Evolutionary conservation across 2,888 invertebrate genomes (phyloP).

Genomic region (Andrena flavipes): DNA sequence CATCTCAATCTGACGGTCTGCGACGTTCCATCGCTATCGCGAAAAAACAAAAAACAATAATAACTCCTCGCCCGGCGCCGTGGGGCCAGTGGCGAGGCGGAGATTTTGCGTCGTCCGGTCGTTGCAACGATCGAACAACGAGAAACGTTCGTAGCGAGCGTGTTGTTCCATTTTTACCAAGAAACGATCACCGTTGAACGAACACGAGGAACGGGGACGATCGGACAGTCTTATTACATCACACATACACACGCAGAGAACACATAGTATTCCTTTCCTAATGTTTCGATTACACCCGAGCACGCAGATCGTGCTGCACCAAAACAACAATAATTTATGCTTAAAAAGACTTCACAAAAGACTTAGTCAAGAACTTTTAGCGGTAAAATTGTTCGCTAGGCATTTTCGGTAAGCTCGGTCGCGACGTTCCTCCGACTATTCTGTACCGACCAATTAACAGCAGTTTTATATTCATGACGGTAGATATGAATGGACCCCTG

Average conservation of each 20-base stretch:
- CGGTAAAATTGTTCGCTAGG: conserved; percentile 82
- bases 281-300: conserved; percentile 69
- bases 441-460: conserved; percentile 10
- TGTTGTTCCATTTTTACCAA: conserved; percentile 10
- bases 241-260: conserved; percentile 62
- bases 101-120: conserved; percentile 21
- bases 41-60: conserved; percentile 38
- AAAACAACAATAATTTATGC: conserved; percentile 80
- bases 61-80: conserved; percentile 17
- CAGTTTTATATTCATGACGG: conserved; percentile 8
- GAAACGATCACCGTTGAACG: conserved; percentile 48
- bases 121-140: conserved; percentile 43
- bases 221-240: conserved; percentile 61
- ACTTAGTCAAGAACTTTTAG: conserved; percentile 81
- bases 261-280: conserved; percentile 32
- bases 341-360: conserved; percentile 78
- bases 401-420: conserved; percentile 60
- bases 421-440: conserved; percentile 4
- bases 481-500: not conserved
- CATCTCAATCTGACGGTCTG: conserved; percentile 14
- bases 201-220: conserved; percentile 57
- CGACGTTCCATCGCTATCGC: conserved; percentile 19
- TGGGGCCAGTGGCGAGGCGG: conserved; percentile 2
- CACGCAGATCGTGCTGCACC: conserved; percentile 61
- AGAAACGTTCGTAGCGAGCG: conserved; percentile 33